Base-by-base conservation (phyloP, 2,113 vertebrate genomes). In the Phrynosoma platyrhinos region DNA sequence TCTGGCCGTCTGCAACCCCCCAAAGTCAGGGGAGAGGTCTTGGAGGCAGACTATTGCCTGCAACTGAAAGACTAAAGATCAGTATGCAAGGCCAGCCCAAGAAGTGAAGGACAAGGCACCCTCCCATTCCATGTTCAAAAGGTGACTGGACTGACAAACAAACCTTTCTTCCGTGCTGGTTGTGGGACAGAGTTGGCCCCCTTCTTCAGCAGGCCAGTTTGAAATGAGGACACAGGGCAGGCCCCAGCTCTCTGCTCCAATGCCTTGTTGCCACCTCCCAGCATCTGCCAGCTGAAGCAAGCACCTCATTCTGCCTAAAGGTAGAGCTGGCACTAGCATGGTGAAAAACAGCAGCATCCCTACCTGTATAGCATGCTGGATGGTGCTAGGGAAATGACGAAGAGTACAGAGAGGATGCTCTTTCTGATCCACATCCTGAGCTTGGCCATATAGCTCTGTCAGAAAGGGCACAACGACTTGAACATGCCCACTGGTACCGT, bases 281-380 rank as follows among this genome's bases (percentile, higher is more conserved):
- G 68, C 68, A 27, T 9, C 25, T 69, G 68, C 23, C 68, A 27
- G 25, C 68, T 69, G 68, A 69, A 27, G 21, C 7, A 20, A 30
- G 2, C 2, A 27, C 2, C 9, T 69, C 68, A 30, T 30, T 71
- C 9, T 71, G 27, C 27, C 68, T 27, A 71, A 71, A 4, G 68
- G 68, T 23, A 71, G 9, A 23, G 27, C 68, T 30, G 68, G 68
- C 27, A 7, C 25, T 71, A 10, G 27, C 27, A 30, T 12, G 5
- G 9, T 58, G 71, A 16, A 9, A 71, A 55, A 72, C 13, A 42
- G 1, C 32, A 62, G 32, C 53, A 8, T 3, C 2, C 18, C 74
- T 88, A 98, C 98, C 98, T 99, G 98, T 69, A 98, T 90, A 0
- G 98, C 98, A 91, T 99, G 98, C 94, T 98, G 96, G 6, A 97